Conservation (phyloP, 2,113 vertebrate genomes). For the Parus major region DNA sequence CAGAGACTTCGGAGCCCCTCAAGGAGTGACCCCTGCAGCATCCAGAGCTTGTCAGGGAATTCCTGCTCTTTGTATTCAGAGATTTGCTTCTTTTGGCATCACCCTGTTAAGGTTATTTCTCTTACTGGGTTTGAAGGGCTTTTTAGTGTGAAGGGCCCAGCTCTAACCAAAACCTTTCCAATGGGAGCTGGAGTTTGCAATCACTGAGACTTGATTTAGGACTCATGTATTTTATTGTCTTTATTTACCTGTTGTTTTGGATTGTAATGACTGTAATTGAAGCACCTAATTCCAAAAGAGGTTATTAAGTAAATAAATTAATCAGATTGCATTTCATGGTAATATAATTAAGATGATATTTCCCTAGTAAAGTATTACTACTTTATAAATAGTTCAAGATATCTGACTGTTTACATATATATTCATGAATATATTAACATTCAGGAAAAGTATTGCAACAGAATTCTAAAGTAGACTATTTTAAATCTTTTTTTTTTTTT, state of each 20-base stretch:
- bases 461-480: slow-evolving; percentile 37
- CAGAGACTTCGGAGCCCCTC: neutral
- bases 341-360: slow-evolving; percentile 66
- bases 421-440: slow-evolving; percentile 71
- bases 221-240: neutral
- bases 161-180: neutral
- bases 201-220: neutral
- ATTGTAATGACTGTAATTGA: slow-evolving; percentile 50
- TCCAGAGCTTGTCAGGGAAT: neutral
- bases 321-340: slow-evolving; percentile 51
- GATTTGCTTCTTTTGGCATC: neutral
- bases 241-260: slow-evolving; percentile 54
- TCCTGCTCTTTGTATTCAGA: neutral
- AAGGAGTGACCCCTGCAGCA: rapidly evolving
- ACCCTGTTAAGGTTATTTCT: neutral
- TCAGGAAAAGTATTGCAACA: slow-evolving; percentile 27
- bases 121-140: neutral
- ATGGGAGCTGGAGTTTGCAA: neutral
- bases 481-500: neutral
- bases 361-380: slow-evolving; percentile 50
- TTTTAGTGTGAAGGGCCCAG: neutral
- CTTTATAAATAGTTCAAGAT: slow-evolving; percentile 72
- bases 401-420: slow-evolving; percentile 50
- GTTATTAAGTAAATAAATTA: slow-evolving; percentile 68
- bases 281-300: slow-evolving; percentile 32